Conservation (phyloP, 2,888 invertebrate species). For the Coronaproctus castanopsis region DNA sequence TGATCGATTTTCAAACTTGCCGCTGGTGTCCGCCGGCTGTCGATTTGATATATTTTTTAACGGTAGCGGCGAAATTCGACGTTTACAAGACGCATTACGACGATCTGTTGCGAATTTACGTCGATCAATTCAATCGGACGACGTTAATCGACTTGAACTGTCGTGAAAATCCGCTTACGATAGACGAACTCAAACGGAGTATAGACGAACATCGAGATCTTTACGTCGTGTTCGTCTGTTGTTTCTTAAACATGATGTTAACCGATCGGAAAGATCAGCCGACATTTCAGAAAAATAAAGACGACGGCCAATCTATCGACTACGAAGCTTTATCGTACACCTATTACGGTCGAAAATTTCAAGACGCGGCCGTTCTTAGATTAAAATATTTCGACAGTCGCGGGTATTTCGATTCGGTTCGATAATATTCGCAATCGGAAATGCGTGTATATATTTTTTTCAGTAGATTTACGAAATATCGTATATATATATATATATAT, state of each 20-base stretch:
- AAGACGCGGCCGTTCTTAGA: background rate
- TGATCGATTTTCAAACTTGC: constrained; percentile 13
- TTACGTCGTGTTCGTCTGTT: background rate
- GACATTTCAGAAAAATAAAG: background rate
- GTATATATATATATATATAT: too few relatives aligned
- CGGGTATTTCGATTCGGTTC: too few relatives aligned
- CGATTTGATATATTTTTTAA: constrained; percentile 15
- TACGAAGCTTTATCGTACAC: background rate
- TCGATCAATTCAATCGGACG: constrained; percentile 8
- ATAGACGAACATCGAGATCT: background rate
- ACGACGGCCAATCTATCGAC: background rate
- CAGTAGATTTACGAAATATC: too few relatives aligned
- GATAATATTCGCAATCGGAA: too few relatives aligned
- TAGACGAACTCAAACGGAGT: background rate
- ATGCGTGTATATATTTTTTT: too few relatives aligned
- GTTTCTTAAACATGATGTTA: background rate
- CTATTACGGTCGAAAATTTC: background rate
- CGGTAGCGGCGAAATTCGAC: constrained; percentile 11
- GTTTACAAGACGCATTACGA: constrained; percentile 8
- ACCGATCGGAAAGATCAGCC: background rate
- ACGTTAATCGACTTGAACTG: constrained; percentile 6
- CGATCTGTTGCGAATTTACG: constrained; percentile 7
- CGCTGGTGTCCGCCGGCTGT: constrained; percentile 13
- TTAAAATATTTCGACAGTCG: background rate
- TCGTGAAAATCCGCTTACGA: background rate